Conservation (phyloP, 1,140 invertebrate species). For the Drosophila chauvacae region DNA sequence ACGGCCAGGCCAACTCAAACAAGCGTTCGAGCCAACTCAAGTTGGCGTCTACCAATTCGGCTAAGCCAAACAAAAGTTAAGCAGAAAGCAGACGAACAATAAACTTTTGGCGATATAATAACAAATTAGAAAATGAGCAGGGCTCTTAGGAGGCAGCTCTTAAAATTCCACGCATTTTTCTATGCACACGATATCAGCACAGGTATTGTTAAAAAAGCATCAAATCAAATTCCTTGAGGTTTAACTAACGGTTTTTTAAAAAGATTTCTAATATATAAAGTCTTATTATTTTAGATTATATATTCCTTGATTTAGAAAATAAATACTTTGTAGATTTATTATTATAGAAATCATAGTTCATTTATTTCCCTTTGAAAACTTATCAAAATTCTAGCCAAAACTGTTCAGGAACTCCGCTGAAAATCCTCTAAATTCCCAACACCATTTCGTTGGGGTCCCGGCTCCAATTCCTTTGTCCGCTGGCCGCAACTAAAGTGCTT, state of each 20-base stretch:
- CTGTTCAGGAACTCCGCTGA: slow-evolving; percentile 3
- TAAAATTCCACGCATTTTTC: slow-evolving; percentile 3
- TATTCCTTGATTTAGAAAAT: no score
- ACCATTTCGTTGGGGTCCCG: slow-evolving; percentile 16
- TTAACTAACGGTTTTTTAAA: no score
- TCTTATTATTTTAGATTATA: no score
- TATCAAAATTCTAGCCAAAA: not conserved
- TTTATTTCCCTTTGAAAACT: no score
- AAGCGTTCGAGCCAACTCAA: slow-evolving; percentile 61
- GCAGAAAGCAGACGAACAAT: slow-evolving; percentile 31
- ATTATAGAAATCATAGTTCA: no score
- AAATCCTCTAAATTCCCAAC: slow-evolving; percentile 52
- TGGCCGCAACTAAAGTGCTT: slow-evolving; percentile 79
- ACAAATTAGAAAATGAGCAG: slow-evolving; percentile 33
- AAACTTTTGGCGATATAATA: slow-evolving; percentile 31
- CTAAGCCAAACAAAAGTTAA: slow-evolving; percentile 50
- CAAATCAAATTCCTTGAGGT: not conserved
- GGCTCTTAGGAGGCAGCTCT: not conserved
- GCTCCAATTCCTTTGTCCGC: slow-evolving; percentile 58
- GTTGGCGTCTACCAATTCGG: slow-evolving; percentile 40
- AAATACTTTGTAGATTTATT: no score
- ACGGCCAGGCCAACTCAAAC: slow-evolving; percentile 57
- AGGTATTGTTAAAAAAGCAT: not conserved
- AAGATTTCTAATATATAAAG: no score
- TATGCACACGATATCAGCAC: not conserved